Evolutionary conservation across 2,888 invertebrate genomes (phyloP).

Genomic region (Prenolepis imparis): DNA sequence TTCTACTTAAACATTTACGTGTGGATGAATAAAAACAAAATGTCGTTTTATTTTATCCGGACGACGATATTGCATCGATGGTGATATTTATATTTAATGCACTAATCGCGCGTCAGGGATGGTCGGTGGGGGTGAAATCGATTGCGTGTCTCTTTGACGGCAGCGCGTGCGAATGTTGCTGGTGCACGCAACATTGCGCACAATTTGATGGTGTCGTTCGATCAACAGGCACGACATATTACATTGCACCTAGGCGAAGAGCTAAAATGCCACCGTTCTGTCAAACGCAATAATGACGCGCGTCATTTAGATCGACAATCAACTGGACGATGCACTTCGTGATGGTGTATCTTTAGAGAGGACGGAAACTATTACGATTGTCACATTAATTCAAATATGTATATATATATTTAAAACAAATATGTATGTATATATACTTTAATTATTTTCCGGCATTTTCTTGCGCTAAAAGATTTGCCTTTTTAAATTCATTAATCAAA

Average conservation of each 20-base stretch:
- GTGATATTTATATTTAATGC: constrained; percentile 68
- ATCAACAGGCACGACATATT: constrained; percentile 69
- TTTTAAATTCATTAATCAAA: background rate
- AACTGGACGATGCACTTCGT: background rate
- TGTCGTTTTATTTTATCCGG: constrained; percentile 7
- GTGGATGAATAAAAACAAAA: background rate
- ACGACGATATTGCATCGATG: constrained; percentile 29
- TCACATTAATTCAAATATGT: background rate
- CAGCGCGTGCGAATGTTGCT: constrained; percentile 71
- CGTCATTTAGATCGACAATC: constrained; percentile 21
- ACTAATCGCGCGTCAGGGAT: constrained; percentile 56
- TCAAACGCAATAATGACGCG: constrained; percentile 42
- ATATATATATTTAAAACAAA: background rate
- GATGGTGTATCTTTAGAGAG: background rate
- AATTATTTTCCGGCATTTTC: background rate
- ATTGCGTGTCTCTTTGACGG: constrained; percentile 64
- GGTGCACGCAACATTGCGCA: constrained; percentile 72
- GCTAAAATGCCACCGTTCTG: constrained; percentile 15
- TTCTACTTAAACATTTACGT: background rate
- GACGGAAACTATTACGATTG: background rate
- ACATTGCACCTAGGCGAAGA: constrained; percentile 49
- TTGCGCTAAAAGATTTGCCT: background rate
- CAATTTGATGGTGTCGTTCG: constrained; percentile 72
- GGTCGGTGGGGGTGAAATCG: constrained; percentile 54
- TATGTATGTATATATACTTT: background rate